Base-by-base conservation (phyloP, 1,140 invertebrate genomes). In the Eumaeus atala region DNA sequence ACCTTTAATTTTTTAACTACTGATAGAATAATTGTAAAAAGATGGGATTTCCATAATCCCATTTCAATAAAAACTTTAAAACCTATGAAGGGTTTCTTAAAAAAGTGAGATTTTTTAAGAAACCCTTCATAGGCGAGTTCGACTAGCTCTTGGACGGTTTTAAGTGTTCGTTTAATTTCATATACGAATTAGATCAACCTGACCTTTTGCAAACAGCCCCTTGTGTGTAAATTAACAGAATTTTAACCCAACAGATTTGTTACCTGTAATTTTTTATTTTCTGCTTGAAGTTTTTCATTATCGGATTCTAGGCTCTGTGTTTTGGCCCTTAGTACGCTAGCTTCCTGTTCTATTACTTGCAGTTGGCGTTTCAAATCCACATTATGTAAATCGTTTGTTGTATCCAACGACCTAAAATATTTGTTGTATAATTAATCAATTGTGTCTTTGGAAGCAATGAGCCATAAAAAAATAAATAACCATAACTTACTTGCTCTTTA, bases 341-440 rank as follows among this genome's bases (percentile, higher is more conserved):
- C 91, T 84, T 95, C 93, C 85, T 93, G 92, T 75, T 94, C 92
- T 36, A 93, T 90, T 1, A 93, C 83, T 83, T 93, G 91, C 16
- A 95, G 77, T 81, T 95, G 93, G 40, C 92, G 81, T 76, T 92
- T 92, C 37, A 93, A 78, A 80, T 94, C 93, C 11, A 93, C 78
- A 56, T 90, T 89, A 72, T 91, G 89, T 72, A 89, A 88, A 54
- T 90, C 89, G 62, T 67, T 84, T 61, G 88, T 84, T 51, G 87
- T 72, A 74, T 92, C 91, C 54, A 92, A 74, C 18, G 91, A 92
- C 74, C 90, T 91, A 58, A 53, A 70, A 68, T 36, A 55, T 6
- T n/a, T 40, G 37, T 17, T 17, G 38, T n/a, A n/a, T n/a, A 35
- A 48, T 33, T 33, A 6, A 50, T 50, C 14, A 54, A 44, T 40